Conservation (phyloP, 2,113 vertebrate genomes). For the Stegostoma tigrinum region DNA sequence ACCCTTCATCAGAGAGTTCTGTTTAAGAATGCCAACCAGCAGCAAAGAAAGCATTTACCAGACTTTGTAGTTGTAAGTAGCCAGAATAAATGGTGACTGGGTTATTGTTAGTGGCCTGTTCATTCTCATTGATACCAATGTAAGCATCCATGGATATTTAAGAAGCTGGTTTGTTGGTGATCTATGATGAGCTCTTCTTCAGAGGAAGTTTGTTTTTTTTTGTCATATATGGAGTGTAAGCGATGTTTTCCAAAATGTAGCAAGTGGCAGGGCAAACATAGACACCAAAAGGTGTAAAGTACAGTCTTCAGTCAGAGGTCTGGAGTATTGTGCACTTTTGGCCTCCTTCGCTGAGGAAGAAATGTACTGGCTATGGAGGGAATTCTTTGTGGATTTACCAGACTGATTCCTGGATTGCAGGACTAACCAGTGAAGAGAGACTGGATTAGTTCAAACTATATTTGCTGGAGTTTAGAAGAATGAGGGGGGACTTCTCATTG, state of each 20-base stretch:
- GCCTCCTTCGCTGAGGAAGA: too few relatives aligned
- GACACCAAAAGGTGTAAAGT: background rate
- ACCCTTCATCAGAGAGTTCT: background rate
- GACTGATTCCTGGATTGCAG: too few relatives aligned
- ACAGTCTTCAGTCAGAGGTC: background rate
- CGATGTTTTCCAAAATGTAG: background rate
- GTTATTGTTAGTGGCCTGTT: background rate
- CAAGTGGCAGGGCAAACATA: background rate
- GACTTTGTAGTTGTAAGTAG: background rate
- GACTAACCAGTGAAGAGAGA: too few relatives aligned
- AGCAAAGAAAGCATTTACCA: background rate
- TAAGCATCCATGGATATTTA: background rate
- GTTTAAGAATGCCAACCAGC: background rate
- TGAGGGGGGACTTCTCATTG: too few relatives aligned
- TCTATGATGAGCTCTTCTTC: background rate
- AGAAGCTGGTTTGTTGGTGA: background rate
- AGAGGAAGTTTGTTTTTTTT: background rate
- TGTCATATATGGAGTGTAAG: background rate
- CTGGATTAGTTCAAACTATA: too few relatives aligned
- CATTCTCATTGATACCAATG: background rate
- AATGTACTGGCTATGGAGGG: too few relatives aligned
- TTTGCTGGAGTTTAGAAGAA: too few relatives aligned
- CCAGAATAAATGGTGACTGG: background rate
- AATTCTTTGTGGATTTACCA: too few relatives aligned
- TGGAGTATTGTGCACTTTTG: too few relatives aligned